These are phyloP conservation scores for Porites lobata DNA, from an alignment of 92 coral and sea anemone genomes.

Conservation along the genomic window DNA sequence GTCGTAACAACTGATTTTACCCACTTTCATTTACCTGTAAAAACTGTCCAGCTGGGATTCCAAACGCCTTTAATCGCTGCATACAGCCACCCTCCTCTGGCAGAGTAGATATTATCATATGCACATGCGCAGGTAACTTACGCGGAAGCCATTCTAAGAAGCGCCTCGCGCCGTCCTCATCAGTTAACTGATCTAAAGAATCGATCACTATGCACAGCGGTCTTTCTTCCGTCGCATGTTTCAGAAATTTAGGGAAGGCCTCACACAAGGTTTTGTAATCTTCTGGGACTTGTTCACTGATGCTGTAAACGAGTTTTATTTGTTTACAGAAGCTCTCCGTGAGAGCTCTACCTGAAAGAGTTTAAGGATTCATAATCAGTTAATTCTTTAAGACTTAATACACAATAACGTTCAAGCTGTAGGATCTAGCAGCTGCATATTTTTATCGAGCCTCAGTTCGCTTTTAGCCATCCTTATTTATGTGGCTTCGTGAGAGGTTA, in stretches of 20 bases:
- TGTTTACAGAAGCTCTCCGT: constrained; percentile 69
- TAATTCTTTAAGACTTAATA: too few relatives aligned
- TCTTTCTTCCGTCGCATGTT: constrained; percentile 55
- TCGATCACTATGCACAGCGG: constrained; percentile 78
- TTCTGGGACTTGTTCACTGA: constrained; percentile 57
- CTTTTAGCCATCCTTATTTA: too few relatives aligned
- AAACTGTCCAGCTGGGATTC: constrained; percentile 51
- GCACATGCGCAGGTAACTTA: constrained; percentile 65
- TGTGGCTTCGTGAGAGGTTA: too few relatives aligned
- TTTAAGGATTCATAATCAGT: too few relatives aligned
- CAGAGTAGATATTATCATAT: constrained; percentile 68
- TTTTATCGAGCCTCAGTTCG: too few relatives aligned
- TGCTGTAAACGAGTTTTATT: constrained; percentile 55
- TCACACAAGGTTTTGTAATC: constrained; percentile 69
- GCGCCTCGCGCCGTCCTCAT: constrained; percentile 71
- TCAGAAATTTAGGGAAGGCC: constrained; percentile 52
- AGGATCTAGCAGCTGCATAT: too few relatives aligned
- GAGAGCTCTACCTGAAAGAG: constrained; percentile 57
- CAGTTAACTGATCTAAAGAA: constrained; percentile 78
- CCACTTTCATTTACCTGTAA: constrained; percentile 26
- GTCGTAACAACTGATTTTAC: background rate
- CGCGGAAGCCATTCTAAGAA: constrained; percentile 79
- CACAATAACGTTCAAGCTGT: too few relatives aligned
- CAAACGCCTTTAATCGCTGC: constrained; percentile 62
- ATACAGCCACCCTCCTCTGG: constrained; percentile 72